A percentile compares a stretch with the other conserved stretches of the same genome.
Evolutionary conservation across 2,888 invertebrate genomes (phyloP).

Genomic region (Trachelus stipa): DNA sequence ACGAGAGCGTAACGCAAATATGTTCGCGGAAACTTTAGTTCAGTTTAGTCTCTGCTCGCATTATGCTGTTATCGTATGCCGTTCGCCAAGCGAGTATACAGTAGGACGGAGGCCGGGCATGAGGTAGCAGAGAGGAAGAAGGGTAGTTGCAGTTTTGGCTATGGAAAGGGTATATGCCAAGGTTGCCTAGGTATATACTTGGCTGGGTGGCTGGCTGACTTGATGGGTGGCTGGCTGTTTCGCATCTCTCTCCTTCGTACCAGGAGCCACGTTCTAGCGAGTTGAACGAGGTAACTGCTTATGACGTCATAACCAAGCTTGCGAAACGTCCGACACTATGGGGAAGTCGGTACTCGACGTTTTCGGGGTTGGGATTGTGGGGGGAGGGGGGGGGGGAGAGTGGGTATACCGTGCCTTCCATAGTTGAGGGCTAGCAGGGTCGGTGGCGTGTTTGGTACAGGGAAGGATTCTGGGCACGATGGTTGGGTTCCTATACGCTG

Average conservation of each 20-base stretch:
- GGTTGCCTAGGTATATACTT: background rate
- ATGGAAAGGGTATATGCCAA: background rate
- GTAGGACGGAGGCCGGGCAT: no score
- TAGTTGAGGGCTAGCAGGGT: conserved; percentile 8
- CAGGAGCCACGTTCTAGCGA: background rate
- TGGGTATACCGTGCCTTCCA: conserved; percentile 9
- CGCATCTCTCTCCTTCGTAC: background rate
- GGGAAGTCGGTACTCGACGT: background rate
- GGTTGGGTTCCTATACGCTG: background rate
- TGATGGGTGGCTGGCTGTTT: background rate
- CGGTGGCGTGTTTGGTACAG: background rate
- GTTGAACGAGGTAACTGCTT: conserved; percentile 44
- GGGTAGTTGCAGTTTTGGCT: background rate
- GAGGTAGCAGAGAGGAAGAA: background rate
- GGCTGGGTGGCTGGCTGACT: background rate
- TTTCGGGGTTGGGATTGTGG: conserved; percentile 10
- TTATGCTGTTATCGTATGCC: conserved; percentile 7
- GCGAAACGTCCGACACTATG: conserved; percentile 38
- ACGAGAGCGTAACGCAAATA: conserved; percentile 18
- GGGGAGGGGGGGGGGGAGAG: background rate
- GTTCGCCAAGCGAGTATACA: background rate
- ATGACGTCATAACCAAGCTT: conserved; percentile 44
- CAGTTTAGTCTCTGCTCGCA: conserved; percentile 21
- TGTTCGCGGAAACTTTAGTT: conserved; percentile 22
- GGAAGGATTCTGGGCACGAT: background rate